Evolutionary conservation across 2,797 vertebrate species (phyloP).

Genomic region (Coendou prehensilis): DNA sequence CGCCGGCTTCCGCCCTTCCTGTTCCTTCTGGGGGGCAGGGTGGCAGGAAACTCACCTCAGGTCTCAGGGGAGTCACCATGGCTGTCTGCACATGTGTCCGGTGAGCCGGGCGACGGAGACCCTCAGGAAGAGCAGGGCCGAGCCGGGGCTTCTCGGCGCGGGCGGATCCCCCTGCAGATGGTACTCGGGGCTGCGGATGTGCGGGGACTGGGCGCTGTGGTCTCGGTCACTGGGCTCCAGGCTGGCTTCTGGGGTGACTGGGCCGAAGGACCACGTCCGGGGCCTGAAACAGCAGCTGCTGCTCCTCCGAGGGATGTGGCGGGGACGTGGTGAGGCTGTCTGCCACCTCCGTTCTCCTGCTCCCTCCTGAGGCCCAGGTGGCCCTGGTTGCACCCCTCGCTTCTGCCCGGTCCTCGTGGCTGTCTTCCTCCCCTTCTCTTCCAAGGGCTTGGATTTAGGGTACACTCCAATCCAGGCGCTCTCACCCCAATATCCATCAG

Average conservation of each 20-base stretch:
- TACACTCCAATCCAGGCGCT: rapidly evolving
- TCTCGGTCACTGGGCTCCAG: background rate
- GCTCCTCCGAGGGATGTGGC: background rate
- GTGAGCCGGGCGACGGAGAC: background rate
- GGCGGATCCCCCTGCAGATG: background rate
- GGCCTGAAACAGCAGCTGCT: too few species aligned
- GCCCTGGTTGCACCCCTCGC: background rate
- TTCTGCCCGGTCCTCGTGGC: background rate
- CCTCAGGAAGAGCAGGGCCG: background rate
- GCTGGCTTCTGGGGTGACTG: background rate
- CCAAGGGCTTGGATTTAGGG: background rate
- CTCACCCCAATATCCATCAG: too few species aligned
- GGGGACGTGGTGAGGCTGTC: background rate
- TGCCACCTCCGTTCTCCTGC: background rate
- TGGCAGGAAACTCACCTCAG: background rate
- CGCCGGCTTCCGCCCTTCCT: background rate
- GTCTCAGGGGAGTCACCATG: too few species aligned
- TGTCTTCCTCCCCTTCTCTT: background rate
- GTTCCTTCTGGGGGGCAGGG: background rate
- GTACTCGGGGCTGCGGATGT: background rate
- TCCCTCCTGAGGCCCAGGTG: rapidly evolving
- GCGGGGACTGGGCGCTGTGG: background rate
- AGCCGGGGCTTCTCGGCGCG: background rate
- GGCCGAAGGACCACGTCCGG: rapidly evolving
- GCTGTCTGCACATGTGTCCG: background rate